Percentiles rank a stretch among this genome's conserved stretches.
Conservation (phyloP, 2,113 vertebrate species). For the Otocyon megalotis region DNA sequence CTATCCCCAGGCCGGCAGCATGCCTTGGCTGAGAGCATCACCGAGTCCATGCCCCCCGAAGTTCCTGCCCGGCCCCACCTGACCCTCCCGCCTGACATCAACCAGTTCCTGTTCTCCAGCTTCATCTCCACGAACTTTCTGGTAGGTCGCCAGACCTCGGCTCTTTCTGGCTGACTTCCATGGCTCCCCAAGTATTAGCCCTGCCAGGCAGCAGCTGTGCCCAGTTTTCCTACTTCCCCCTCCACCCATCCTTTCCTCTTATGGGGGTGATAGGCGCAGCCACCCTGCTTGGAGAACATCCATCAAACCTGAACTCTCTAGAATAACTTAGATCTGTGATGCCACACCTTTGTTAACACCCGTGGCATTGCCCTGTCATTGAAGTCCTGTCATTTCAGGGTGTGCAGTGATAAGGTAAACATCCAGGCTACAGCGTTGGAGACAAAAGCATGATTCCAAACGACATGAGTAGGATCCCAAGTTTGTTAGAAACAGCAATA, state of each 20-base stretch:
- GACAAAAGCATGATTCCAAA: neutral
- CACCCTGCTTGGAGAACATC: neutral
- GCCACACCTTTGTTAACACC: neutral
- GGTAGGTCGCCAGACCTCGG: constrained; percentile 75
- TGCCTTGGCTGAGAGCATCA: constrained; percentile 80
- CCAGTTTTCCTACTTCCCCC: neutral
- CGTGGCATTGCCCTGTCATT: fast-evolving
- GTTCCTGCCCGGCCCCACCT: constrained; percentile 86
- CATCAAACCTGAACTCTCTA: fast-evolving
- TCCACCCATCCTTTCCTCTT: too few relatives aligned
- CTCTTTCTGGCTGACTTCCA: neutral
- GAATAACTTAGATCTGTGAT: neutral
- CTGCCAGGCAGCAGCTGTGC: neutral
- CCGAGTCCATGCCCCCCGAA: constrained; percentile 89
- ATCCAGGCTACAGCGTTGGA: neutral
- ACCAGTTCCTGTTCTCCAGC: constrained; percentile 91
- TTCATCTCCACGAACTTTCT: constrained; percentile 88
- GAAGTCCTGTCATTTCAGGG: neutral
- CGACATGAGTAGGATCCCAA: fast-evolving
- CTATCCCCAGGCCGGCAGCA: constrained; percentile 80
- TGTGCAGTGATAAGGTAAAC: neutral
- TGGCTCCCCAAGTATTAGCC: fast-evolving
- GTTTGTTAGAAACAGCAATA: neutral
- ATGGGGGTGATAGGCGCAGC: neutral
- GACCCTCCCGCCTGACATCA: constrained; percentile 88